Conservation (phyloP, 35 echinoderm and acorn worm species). For the Heliocidaris tuberculata region DNA sequence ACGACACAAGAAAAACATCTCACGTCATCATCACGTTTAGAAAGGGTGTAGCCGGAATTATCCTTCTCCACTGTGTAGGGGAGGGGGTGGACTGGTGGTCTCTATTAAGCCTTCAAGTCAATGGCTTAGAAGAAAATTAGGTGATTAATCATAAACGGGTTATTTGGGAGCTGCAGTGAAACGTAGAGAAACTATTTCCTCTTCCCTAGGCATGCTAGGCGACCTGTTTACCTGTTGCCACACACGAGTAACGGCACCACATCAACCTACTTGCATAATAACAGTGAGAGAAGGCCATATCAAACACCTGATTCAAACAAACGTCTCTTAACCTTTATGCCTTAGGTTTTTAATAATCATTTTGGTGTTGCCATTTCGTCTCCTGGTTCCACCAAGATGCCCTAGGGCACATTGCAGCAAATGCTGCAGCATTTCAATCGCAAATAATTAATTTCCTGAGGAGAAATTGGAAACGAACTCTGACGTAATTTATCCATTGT, state of each 20-base stretch:
- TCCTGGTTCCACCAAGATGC: neutral
- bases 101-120: neutral
- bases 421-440: neutral
- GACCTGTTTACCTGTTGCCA: neutral
- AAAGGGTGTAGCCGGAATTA: neutral
- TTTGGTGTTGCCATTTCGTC: neutral
- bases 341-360: conserved; percentile 5
- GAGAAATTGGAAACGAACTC: neutral
- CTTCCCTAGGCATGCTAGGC: neutral
- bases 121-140: neutral
- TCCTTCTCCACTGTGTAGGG: neutral
- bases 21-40: neutral
- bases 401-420: neutral
- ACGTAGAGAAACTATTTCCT: neutral
- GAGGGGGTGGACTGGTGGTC: neutral
- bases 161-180: neutral
- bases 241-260: neutral
- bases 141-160: neutral
- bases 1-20: neutral
- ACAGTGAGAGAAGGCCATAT: neutral
- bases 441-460: conserved; percentile 13
- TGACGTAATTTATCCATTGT: neutral
- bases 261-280: neutral
- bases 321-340: neutral
- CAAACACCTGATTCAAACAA: neutral